phyloP scores from a whole-genome alignment of 2,888 invertebrate species.

The Dermolepida albohirtum region DNA sequence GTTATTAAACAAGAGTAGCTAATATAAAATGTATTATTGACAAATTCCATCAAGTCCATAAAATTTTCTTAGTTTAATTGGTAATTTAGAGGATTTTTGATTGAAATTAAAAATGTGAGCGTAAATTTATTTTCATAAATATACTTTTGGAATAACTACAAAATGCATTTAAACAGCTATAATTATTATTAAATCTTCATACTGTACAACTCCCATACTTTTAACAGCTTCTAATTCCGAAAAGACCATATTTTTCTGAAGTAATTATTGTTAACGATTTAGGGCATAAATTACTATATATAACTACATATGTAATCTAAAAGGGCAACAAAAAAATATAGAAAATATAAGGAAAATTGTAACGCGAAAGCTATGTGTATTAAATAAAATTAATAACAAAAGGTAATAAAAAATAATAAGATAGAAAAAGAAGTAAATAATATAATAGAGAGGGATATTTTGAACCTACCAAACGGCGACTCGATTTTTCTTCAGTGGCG shows the following conservation, averaged over 20 bases:
- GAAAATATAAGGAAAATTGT: conserved; percentile 24
- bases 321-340: conserved; percentile 8
- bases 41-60: no score
- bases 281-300: no score
- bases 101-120: no score
- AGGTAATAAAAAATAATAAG: conserved; percentile 28
- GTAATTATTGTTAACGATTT: conserved; percentile 10
- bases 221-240: not conserved
- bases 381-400: conserved; percentile 40
- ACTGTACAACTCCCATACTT: no score
- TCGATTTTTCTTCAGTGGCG: conserved; percentile 73
- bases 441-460: conserved; percentile 44
- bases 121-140: no score
- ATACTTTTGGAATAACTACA: no score
- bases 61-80: no score
- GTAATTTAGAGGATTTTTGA: no score
- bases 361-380: conserved; percentile 31
- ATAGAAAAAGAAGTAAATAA: conserved; percentile 29
- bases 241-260: not conserved
- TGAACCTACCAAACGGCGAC: conserved; percentile 76
- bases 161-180: no score
- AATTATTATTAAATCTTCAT: no score
- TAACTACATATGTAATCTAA: not conserved
- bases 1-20: no score
- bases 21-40: no score